Base-by-base conservation (phyloP, 2,888 invertebrate species). In the Agonum fuliginosum region DNA sequence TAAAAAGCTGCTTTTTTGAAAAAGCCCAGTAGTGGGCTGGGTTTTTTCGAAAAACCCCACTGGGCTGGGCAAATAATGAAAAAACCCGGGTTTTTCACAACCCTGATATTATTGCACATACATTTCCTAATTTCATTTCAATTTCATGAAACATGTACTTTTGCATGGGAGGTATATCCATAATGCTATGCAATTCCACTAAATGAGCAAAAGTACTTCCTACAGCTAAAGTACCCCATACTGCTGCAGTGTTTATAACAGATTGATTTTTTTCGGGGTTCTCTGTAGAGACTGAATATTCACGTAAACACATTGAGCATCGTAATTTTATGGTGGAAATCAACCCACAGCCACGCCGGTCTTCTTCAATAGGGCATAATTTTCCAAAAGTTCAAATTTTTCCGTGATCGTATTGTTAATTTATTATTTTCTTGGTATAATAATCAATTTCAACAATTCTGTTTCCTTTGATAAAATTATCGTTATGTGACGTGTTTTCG, bases 171-270 rank as follows among this genome's bases (percentile, higher is more conserved):
- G 37, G 67, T 37, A 67, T 37, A 2, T 78, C 41, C 71, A 78
- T 78, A 2, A 20, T 22, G 8, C 27, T 46, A n/a, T 78, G 20
- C 2, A 79, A 41, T 19, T 79, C 78, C 22, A 46, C 43, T 19
- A 51, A 19, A 34, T 79, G 78, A 1, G 30, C 37, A 24, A 73
- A 78, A n/a, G 71, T 74, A 27, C 75, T 78, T 17, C 79, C 78
- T n/a, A 14, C 51, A 3, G 71, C 34, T n/a, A 79, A 41, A 1
- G 78, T 79, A 10, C 78, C 78, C 79, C 79, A 79, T 41, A 79
- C 79, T 24, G 24, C 24, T 10, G 30, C 62, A 1, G 19, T 20
- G 17, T 65, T 67, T 10, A 76, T 69, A 24, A 46, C 10, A 3
- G 76, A 76, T 43, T 41, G 41, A 5, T 37, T 46, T 17, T 76